Conservation (phyloP, 2,888 invertebrate species). For the Alloplasta piceator region DNA sequence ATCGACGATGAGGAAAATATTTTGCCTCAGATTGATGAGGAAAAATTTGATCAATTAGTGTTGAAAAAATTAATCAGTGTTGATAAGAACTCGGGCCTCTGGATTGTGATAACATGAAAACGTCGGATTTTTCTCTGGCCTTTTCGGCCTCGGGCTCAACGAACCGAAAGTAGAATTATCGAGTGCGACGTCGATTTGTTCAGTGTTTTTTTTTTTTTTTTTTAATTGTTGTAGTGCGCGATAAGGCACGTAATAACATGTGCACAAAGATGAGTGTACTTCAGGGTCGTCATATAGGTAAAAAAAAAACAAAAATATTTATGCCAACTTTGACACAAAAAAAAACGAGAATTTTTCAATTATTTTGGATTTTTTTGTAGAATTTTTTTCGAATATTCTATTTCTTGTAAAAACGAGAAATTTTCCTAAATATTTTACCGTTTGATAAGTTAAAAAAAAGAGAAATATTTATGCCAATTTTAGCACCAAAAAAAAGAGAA, state of each 20-base stretch:
- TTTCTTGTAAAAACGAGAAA: not conserved
- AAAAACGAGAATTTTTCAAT: not conserved
- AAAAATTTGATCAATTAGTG: too few relatives aligned
- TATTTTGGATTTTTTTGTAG: not conserved
- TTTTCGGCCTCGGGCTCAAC: not conserved
- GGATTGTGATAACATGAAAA: constrained; percentile 27
- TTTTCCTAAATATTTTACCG: not conserved
- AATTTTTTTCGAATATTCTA: too few relatives aligned
- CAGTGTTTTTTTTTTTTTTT: constrained; percentile 40
- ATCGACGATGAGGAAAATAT: too few relatives aligned
- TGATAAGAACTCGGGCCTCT: not conserved
- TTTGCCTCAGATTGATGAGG: too few relatives aligned
- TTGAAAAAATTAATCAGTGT: constrained; percentile 13
- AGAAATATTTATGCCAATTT: not conserved
- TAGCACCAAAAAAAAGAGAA: too few relatives aligned
- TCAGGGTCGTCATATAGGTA: constrained; percentile 82
- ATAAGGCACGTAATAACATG: constrained; percentile 71
- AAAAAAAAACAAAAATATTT: constrained; percentile 41
- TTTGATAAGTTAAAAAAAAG: not conserved
- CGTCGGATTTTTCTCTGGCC: not conserved
- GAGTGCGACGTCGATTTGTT: constrained; percentile 9
- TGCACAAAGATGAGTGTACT: constrained; percentile 83
- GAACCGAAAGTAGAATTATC: not conserved
- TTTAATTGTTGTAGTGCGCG: constrained; percentile 35
- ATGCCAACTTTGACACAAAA: not conserved